Conservation (phyloP, 2,113 vertebrate genomes). For the Etia nguti region DNA sequence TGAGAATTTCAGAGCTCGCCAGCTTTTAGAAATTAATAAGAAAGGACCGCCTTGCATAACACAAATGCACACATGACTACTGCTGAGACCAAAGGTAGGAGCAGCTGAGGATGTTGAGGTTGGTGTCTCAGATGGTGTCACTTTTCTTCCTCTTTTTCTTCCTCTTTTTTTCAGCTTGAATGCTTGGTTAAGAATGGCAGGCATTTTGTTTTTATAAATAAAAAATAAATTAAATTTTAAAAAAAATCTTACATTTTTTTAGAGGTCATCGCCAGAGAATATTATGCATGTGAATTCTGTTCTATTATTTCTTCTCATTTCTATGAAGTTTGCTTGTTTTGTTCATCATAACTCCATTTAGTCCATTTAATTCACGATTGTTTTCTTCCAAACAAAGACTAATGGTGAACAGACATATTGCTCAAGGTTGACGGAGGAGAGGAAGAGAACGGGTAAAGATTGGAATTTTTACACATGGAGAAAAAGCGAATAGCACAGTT, state of each 20-base stretch:
- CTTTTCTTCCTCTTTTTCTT: not conserved
- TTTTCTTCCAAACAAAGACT: not conserved
- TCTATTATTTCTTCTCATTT: not conserved
- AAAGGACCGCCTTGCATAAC: not conserved
- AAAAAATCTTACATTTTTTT: not conserved
- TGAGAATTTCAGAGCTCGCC: not conserved
- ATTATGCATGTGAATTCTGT: not conserved
- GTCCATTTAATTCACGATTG: not conserved
- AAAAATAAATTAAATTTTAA: not conserved
- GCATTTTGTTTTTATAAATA: conserved; percentile 49
- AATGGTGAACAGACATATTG: not conserved
- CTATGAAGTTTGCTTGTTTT: not conserved
- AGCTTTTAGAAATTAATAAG: conserved; percentile 22
- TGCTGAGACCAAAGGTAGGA: not conserved
- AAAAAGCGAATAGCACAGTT: conserved; percentile 15
- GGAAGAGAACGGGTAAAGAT: not conserved
- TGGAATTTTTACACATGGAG: not conserved
- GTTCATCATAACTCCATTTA: not conserved
- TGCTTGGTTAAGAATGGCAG: conserved; percentile 25
- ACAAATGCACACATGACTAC: not conserved
- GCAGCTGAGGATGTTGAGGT: conserved; percentile 19
- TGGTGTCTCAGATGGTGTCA: conserved; percentile 2
- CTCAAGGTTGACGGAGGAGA: not conserved
- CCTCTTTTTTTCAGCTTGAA: not conserved
- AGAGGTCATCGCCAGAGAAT: not conserved